A percentile compares a stretch with the other conserved stretches of the same genome.
phyloP scores from a whole-genome alignment of 2,113 vertebrate species.

The Phaethornis superciliosus region DNA sequence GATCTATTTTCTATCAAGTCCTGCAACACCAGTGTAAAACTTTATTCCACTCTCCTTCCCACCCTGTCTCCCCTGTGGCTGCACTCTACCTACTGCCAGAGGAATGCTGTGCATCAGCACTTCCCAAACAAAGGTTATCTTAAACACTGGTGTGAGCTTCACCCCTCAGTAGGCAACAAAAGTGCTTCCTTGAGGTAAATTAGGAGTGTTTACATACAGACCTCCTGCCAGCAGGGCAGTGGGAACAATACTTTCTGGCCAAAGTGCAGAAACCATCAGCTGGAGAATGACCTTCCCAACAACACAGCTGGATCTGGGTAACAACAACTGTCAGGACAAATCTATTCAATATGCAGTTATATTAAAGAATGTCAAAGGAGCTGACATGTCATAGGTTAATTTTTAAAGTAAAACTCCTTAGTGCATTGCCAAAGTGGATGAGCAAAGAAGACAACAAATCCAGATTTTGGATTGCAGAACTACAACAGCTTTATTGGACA shows the following conservation, averaged over 20 bases:
- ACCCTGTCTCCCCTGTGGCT: background rate
- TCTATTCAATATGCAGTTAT: background rate
- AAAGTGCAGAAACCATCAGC: background rate
- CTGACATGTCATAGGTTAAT: background rate
- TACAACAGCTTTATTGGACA: background rate
- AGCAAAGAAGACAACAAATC: background rate
- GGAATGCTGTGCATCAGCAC: background rate
- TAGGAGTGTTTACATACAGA: background rate
- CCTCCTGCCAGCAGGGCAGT: background rate
- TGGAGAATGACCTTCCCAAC: background rate
- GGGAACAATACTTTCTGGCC: background rate
- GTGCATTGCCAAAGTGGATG: background rate
- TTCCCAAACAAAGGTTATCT: background rate
- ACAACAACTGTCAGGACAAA: background rate
- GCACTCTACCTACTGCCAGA: background rate
- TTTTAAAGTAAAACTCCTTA: background rate
- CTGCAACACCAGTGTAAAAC: background rate
- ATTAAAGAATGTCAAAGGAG: background rate
- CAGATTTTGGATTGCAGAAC: background rate
- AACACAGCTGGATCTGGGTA: background rate
- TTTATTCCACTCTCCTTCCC: background rate
- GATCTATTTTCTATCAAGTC: background rate
- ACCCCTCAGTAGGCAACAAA: accelerated
- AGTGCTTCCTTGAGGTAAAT: background rate
- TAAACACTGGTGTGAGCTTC: background rate